Percentiles rank a stretch among this genome's conserved stretches.
Conservation (phyloP, 92 coral and sea anemone genomes). For the Phymanthus crucifer region DNA sequence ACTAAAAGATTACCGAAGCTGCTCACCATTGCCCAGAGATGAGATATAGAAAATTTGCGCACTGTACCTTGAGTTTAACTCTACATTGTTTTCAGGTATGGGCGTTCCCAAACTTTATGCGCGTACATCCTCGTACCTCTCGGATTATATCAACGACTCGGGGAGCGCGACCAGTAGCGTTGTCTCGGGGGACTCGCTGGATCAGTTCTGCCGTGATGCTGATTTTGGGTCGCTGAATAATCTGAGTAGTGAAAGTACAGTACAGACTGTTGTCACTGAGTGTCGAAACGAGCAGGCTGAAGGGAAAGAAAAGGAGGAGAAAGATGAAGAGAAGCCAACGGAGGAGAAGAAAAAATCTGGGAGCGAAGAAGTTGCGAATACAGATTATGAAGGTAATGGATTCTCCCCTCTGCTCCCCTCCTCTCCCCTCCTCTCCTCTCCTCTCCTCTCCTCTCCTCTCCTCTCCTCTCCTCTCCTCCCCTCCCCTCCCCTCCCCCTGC, state of each 20-base stretch:
- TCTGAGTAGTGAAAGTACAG: slow-evolving; percentile 12
- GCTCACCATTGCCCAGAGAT: too few species aligned
- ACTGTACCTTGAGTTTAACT: too few species aligned
- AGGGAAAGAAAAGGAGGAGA: slow-evolving; percentile 8
- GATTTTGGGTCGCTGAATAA: slow-evolving; percentile 65
- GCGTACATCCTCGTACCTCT: slow-evolving; percentile 19
- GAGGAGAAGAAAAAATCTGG: neutral
- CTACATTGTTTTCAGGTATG: neutral
- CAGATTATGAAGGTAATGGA: slow-evolving; percentile 37
- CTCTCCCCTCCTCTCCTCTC: neutral
- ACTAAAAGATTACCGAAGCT: too few species aligned
- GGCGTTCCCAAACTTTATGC: neutral
- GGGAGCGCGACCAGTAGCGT: slow-evolving; percentile 53
- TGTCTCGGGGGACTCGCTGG: slow-evolving; percentile 82
- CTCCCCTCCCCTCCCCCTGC: too few species aligned
- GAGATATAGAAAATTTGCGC: too few species aligned
- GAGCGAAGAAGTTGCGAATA: neutral
- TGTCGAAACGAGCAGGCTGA: slow-evolving; percentile 33
- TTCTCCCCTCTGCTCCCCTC: neutral
- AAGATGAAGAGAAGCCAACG: slow-evolving; percentile 14
- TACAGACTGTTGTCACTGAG: slow-evolving; percentile 30
- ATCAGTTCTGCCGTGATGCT: slow-evolving; percentile 85
- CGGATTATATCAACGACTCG: slow-evolving; percentile 16
- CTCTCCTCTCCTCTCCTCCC: too few species aligned
- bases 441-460: neutral